Evolutionary conservation across 2,113 vertebrate genomes (phyloP).

Genomic region (Nycticryphes semicollaris): DNA sequence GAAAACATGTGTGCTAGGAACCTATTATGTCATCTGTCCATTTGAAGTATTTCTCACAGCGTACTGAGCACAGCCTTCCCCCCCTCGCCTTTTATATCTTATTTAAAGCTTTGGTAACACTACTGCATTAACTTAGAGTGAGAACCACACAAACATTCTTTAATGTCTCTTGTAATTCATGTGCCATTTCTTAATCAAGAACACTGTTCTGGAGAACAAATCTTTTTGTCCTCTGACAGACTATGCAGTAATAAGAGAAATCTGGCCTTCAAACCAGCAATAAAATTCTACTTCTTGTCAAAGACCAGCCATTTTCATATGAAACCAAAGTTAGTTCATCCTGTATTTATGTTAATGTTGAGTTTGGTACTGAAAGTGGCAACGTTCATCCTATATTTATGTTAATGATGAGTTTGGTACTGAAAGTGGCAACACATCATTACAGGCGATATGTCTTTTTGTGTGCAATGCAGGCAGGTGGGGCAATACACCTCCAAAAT

Average conservation of each 20-base stretch:
- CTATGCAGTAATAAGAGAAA: neutral
- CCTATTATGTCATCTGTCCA: neutral
- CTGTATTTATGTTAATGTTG: neutral
- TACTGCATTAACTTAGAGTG: neutral
- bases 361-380: neutral
- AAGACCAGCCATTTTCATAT: neutral
- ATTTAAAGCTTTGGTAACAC: neutral
- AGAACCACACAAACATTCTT: neutral
- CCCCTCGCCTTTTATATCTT: accelerated
- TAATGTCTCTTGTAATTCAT: neutral
- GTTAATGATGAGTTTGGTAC: neutral
- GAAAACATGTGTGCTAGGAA: neutral
- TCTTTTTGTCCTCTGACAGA: neutral
- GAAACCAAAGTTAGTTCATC: neutral
- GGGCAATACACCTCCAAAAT: neutral
- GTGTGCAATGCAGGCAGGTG: neutral
- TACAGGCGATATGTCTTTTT: neutral
- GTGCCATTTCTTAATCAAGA: neutral
- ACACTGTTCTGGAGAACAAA: neutral
- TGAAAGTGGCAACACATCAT: neutral
- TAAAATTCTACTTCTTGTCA: neutral
- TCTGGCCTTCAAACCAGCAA: neutral
- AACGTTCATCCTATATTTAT: neutral
- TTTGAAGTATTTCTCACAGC: neutral
- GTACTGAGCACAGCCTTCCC: neutral